These are phyloP conservation scores for Pyralis farinalis DNA, from an alignment of 2,888 invertebrate genomes.

Conservation along the genomic window DNA sequence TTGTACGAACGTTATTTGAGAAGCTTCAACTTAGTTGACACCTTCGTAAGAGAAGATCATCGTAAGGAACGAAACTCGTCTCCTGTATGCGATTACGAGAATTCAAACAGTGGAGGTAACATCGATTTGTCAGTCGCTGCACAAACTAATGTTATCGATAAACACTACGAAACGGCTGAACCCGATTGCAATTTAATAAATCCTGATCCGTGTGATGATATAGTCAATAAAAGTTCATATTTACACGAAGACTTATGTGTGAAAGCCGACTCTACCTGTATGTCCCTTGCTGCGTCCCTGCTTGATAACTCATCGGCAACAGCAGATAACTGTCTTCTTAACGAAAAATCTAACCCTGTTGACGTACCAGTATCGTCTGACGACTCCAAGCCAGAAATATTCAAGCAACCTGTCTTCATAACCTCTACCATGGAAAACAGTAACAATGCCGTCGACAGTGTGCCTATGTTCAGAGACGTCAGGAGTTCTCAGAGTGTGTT, in stretches of 20 bases:
- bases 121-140: constrained; percentile 53
- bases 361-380: constrained; percentile 58
- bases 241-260: constrained; percentile 43
- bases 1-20: constrained; percentile 69
- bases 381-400: constrained; percentile 51
- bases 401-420: constrained; percentile 62
- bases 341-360: constrained; percentile 54
- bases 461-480: constrained; percentile 60
- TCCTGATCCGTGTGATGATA: constrained; percentile 32
- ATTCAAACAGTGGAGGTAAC: constrained; percentile 53
- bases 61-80: constrained; percentile 33
- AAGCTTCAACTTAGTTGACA: constrained; percentile 67
- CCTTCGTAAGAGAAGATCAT: constrained; percentile 39
- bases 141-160: constrained; percentile 42
- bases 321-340: constrained; percentile 48
- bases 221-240: constrained; percentile 37
- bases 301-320: constrained; percentile 54
- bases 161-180: constrained; percentile 32
- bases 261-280: constrained; percentile 47
- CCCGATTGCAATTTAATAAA: constrained; percentile 38
- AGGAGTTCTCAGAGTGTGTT: constrained; percentile 58
- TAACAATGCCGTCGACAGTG: constrained; percentile 74
- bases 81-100: constrained; percentile 42
- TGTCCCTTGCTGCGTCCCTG: constrained; percentile 43
- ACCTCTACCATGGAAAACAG: constrained; percentile 78